Base-by-base conservation (phyloP, 2,888 invertebrate species). In the Nomada goodeniana region DNA sequence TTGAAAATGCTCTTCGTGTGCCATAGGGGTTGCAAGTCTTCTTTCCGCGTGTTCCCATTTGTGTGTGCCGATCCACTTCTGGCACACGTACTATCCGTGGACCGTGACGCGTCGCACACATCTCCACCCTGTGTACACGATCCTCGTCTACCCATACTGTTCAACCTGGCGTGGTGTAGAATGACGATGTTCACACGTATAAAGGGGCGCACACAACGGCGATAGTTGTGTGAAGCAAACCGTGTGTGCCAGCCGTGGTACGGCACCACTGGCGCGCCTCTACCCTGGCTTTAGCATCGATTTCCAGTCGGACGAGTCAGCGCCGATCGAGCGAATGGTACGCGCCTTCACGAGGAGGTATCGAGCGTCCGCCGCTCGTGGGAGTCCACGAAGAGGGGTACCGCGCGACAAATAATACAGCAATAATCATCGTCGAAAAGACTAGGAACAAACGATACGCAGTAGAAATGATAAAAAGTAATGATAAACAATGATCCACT, bases 231-330 rank as follows among this genome's bases (percentile, higher is more conserved):
- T 72, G 20, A 18, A 52, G 61, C 61, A 65, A 76, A 63, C 78
- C 63, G 78, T 72, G 75, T 74, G 80, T 76, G 85, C 76, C 79
- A 76, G 74, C 76, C 85, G 60, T 75, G 83, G 86, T 89, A 87
- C 85, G 86, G 87, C 84, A 86, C 89, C 83, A 87, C 89, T 89
- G 90, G 88, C 88, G 87, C 88, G 76, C 88, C 80, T 88, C 88
- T 85, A 85, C 82, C 87, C 90, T 81, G 87, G 91, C 90, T 76
- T 92, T 90, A 89, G 88, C 92, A 92, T 93, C 93, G 93, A 93
- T 93, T 92, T 93, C 92, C 91, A 91, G 92, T 91, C 91, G 89
- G 91, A 90, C 91, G 91, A 90, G 86, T 90, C 91, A 88, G 80
- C 84, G 87, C 87, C 47, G 88, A 90, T 88, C 90, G 87, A 89